A percentile compares a stretch with the other conserved stretches of the same genome.
phyloP scores from a whole-genome alignment of 2,113 vertebrate genomes.

The Brachirus orientalis region DNA sequence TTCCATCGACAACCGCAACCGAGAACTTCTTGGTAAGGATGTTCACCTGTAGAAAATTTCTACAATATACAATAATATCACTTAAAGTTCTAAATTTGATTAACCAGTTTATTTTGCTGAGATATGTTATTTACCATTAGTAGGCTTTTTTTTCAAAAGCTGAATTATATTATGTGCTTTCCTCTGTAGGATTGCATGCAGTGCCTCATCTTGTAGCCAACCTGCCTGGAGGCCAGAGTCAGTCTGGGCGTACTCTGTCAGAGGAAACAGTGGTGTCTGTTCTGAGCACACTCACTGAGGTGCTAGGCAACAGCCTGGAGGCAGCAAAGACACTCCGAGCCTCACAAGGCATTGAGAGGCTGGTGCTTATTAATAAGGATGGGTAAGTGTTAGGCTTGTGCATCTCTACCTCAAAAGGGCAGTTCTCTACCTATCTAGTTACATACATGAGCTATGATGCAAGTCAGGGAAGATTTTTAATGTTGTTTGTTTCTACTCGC shows the following conservation, averaged over 20 bases:
- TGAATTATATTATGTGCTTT: neutral
- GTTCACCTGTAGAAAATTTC: neutral
- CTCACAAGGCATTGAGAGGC: constrained; percentile 93
- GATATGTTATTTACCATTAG: too few relatives aligned
- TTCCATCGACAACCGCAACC: constrained; percentile 92
- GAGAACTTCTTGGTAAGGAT: constrained; percentile 93
- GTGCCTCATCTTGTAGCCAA: constrained; percentile 92
- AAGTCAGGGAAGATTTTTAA: too few relatives aligned
- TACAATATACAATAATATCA: too few relatives aligned
- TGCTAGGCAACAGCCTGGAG: constrained; percentile 91
- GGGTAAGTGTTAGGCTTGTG: constrained; percentile 77
- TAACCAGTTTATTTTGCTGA: neutral
- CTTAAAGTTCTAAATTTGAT: too few relatives aligned
- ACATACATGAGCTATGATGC: too few relatives aligned
- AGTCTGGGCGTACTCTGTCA: constrained; percentile 83
- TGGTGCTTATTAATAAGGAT: constrained; percentile 96
- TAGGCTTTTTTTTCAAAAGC: neutral
- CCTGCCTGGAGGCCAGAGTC: constrained; percentile 89
- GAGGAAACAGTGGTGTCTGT: constrained; percentile 94
- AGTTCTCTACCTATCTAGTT: too few relatives aligned
- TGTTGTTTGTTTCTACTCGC: too few relatives aligned
- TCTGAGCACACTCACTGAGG: constrained; percentile 93
- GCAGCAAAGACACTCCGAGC: constrained; percentile 92
- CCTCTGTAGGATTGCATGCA: constrained; percentile 78
- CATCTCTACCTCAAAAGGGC: too few relatives aligned